Percentiles rank a stretch among this genome's conserved stretches.
phyloP scores from a whole-genome alignment of 1,140 invertebrate genomes.

The Drosophila parvula region DNA sequence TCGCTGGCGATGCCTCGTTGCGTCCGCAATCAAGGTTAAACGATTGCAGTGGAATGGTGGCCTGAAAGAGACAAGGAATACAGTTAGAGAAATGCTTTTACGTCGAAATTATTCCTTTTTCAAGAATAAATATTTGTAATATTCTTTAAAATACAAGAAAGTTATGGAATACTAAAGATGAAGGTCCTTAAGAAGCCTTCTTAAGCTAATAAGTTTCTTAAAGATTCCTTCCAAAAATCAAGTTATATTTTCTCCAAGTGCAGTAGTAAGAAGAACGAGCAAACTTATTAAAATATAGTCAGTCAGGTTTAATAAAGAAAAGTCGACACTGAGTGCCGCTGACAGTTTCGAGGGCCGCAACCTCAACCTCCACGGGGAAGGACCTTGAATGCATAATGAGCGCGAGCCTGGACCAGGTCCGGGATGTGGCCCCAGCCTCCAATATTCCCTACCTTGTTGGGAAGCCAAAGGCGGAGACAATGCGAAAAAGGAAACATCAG shows the following conservation, averaged over 20 bases:
- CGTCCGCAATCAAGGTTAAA: slow-evolving; percentile 84
- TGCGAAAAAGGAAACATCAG: slow-evolving; percentile 70
- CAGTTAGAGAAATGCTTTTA: slow-evolving; percentile 28
- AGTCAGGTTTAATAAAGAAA: slow-evolving; percentile 79
- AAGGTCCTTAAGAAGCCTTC: too few species aligned
- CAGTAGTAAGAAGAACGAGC: slow-evolving; percentile 22
- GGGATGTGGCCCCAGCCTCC: slow-evolving; percentile 3
- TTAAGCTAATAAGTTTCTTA: too few species aligned
- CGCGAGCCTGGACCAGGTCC: slow-evolving; percentile 4
- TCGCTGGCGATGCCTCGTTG: slow-evolving; percentile 56
- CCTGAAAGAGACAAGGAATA: slow-evolving; percentile 57
- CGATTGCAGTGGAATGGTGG: slow-evolving; percentile 84
- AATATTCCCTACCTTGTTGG: slow-evolving; percentile 27
- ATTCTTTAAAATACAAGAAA: too few species aligned
- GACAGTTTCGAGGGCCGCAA: slow-evolving; percentile 69
- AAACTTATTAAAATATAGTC: slow-evolving; percentile 68
- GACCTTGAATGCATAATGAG: slow-evolving; percentile 84
- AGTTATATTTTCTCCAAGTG: slow-evolving; percentile 7
- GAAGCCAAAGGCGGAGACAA: slow-evolving; percentile 53
- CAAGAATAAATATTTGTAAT: too few species aligned
- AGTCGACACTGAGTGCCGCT: slow-evolving; percentile 67
- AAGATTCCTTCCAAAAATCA: background rate
- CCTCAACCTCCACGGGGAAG: slow-evolving; percentile 64
- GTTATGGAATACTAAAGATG: too few species aligned
- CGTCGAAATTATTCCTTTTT: background rate